Evolutionary conservation across 2,113 vertebrate genomes (phyloP), one percentile per base, ranked within the genome.

Genomic region (Nerophis lumbriciformis): DNA sequence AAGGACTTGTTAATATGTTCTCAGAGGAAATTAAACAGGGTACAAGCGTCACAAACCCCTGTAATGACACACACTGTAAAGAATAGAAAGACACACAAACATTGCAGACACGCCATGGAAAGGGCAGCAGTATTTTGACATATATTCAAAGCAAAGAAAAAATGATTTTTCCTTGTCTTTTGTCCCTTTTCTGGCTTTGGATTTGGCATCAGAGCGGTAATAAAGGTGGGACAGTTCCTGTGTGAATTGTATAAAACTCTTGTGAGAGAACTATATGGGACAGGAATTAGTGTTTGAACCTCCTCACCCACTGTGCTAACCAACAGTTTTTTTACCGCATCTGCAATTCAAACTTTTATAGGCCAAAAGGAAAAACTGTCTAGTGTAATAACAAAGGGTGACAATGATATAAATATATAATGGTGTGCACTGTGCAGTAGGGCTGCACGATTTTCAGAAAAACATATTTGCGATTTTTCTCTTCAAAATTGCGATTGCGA

Each of bases 171-270:
- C 28, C 28, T 28, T 28, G 28, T 28, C 4, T 28, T 28, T 28
- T 28, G 28, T 28, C 28, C 1, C 28, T 4, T 28, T 28, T 28
- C 28, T 28, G 28, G 28, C 28, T 28, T 28, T 28, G 2, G 28
- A 28, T 28, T 28, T 28, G 28, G 28, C 28, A 28, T 28, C 28
- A 28, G 28, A 45, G 9, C 42, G 10, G 42, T 45, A 45, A 45
- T 45, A 12, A 45, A 45, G 42, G 12, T 45, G 10, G 42, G 11
- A 45, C 12, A 11, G 42, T 12, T 6, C 3, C 5, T 45, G 42
- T 12, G 42, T 45, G 42, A 45, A 45, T 45, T 39, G n/a, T 4
- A 54, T 39, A 57, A 57, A 57, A 57, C 42, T 57, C n/a, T 42
- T 39, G 13, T 21, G 55, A 57, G 16, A 44, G 12, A 19, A 19